phyloP scores from a whole-genome alignment of 2,113 vertebrate genomes.

The Stigmatopora argus region DNA sequence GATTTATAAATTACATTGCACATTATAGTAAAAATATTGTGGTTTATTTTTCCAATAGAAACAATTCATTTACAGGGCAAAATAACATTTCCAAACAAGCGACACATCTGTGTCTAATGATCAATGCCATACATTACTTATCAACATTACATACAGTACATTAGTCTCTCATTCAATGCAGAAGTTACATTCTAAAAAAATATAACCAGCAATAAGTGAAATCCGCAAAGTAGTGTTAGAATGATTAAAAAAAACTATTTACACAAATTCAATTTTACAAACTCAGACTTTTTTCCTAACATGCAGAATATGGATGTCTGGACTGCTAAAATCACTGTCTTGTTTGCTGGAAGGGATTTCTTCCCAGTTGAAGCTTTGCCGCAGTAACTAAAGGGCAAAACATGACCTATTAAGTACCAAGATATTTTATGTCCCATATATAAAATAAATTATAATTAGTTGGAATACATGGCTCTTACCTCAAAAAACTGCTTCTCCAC shows the following conservation, averaged over 20 bases:
- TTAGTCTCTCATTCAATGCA: too few relatives aligned
- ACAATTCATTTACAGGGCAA: too few relatives aligned
- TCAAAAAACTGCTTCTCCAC: slow-evolving; percentile 89
- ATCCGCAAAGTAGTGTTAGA: too few relatives aligned
- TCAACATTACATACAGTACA: too few relatives aligned
- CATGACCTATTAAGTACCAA: background rate
- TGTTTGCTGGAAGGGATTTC: slow-evolving; percentile 81
- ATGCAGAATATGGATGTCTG: slow-evolving; percentile 87
- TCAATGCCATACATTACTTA: too few relatives aligned
- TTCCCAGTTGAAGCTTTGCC: slow-evolving; percentile 80
- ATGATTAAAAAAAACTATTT: background rate
- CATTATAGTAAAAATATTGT: too few relatives aligned
- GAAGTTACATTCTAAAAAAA: too few relatives aligned
- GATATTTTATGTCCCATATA: background rate
- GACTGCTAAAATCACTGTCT: slow-evolving; percentile 86
- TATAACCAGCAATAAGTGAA: too few relatives aligned
- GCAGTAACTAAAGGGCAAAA: slow-evolving; percentile 74
- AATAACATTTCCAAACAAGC: too few relatives aligned
- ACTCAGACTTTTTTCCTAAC: slow-evolving; percentile 59
- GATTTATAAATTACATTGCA: too few relatives aligned
- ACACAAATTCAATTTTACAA: background rate
- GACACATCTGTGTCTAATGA: too few relatives aligned
- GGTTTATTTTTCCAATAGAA: too few relatives aligned
- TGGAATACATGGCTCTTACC: slow-evolving; percentile 62
- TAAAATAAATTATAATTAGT: background rate